phyloP scores from a whole-genome alignment of 2,797 vertebrate species.

The Chlorospingus flavigularis region DNA sequence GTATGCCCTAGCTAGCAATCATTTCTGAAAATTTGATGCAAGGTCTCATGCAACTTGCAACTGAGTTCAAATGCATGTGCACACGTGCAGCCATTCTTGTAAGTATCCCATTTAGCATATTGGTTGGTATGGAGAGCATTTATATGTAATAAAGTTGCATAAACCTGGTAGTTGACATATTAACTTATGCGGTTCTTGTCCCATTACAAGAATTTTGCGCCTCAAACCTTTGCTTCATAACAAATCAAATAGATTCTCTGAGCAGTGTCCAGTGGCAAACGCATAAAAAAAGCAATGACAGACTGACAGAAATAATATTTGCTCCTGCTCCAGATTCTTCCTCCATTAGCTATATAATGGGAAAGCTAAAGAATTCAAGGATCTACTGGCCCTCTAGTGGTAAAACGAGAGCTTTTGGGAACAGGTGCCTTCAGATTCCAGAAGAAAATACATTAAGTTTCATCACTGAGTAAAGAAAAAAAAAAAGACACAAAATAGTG shows the following conservation, averaged over 20 bases:
- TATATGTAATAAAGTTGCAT: neutral
- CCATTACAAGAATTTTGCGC: neutral
- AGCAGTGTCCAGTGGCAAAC: neutral
- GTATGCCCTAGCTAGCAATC: neutral
- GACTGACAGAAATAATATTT: slow-evolving; percentile 19
- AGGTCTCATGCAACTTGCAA: neutral
- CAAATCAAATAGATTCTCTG: neutral
- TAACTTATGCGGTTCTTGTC: neutral
- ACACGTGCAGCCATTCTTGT: neutral
- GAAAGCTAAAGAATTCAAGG: neutral
- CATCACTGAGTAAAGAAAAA: neutral
- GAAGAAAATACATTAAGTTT: neutral
- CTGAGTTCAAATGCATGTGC: neutral
- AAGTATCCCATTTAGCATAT: neutral
- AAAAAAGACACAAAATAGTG: neutral
- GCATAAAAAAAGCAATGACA: neutral
- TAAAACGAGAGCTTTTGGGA: neutral
- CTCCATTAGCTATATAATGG: neutral
- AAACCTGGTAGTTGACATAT: neutral
- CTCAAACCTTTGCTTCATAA: neutral
- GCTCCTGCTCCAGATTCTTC: neutral
- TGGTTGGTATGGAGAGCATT: neutral
- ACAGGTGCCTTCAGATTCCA: neutral
- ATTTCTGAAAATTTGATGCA: neutral
- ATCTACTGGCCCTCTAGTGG: slow-evolving; percentile 39